Evolutionary conservation across 2,797 vertebrate genomes (phyloP).

Genomic region (Neopelma chrysocephalum): DNA sequence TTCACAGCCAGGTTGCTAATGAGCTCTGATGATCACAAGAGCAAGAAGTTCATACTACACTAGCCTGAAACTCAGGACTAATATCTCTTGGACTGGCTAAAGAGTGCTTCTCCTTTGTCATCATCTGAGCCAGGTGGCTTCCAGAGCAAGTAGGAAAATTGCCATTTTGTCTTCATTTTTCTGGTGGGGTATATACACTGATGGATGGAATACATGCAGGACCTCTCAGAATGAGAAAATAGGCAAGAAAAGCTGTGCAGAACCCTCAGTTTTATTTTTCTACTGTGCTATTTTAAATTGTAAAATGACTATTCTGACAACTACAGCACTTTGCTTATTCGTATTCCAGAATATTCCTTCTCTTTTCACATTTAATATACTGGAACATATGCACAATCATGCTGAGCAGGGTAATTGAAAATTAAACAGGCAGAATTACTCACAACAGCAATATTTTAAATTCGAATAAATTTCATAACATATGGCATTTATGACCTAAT

Average conservation of each 20-base stretch:
- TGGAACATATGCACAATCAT: neutral
- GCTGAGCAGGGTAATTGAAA: neutral
- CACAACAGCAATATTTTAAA: conserved; percentile 14
- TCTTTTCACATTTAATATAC: neutral
- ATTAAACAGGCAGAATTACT: conserved; percentile 20
- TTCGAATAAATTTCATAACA: neutral
- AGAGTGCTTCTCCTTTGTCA: neutral
- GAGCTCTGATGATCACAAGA: neutral
- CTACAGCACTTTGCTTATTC: neutral
- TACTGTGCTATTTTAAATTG: neutral
- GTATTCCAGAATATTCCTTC: neutral
- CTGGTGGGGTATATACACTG: neutral
- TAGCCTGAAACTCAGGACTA: neutral
- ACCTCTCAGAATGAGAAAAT: neutral
- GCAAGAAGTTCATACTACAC: rapidly evolving
- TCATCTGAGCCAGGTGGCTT: neutral
- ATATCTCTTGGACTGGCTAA: neutral
- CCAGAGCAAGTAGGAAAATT: neutral
- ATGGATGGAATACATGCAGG: neutral
- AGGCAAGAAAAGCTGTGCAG: neutral
- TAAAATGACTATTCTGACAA: neutral
- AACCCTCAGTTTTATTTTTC: neutral
- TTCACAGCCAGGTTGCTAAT: neutral
- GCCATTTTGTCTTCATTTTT: neutral
- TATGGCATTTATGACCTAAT: neutral